Conservation (phyloP, 2,797 vertebrate genomes). For the Peromyscus attwateri region DNA sequence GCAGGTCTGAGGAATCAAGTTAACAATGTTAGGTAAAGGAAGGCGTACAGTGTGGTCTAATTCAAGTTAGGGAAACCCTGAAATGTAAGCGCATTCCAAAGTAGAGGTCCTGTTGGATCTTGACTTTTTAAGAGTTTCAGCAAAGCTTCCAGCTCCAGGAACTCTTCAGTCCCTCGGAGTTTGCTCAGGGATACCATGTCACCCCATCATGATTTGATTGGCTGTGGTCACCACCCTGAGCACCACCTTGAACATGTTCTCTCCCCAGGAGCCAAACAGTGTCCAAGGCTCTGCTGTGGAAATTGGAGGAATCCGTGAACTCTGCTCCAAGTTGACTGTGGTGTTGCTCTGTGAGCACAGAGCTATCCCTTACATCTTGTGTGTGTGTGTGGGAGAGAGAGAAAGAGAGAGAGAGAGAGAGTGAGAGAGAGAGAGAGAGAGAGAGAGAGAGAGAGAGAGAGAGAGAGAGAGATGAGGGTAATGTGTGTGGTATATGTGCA, state of each 20-base stretch:
- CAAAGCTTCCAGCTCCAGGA: neutral
- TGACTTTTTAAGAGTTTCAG: neutral
- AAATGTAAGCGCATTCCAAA: neutral
- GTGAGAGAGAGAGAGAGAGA: no score
- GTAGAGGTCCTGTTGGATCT: neutral
- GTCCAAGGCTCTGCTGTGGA: neutral
- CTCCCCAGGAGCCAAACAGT: neutral
- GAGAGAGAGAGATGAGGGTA: no score
- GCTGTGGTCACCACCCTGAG: neutral
- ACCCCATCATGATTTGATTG: neutral
- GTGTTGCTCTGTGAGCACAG: neutral
- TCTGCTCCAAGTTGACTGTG: neutral
- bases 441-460: no score
- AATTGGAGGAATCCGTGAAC: neutral
- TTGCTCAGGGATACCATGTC: neutral
- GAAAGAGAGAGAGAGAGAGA: no score
- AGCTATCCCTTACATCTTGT: neutral
- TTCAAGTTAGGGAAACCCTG: neutral
- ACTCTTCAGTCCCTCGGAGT: neutral
- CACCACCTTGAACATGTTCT: neutral
- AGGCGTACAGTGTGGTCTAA: neutral
- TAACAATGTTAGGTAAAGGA: neutral
- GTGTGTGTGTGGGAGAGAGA: no score
- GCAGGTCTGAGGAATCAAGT: neutral
- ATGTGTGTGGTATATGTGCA: neutral